A percentile compares a stretch with the other conserved stretches of the same genome.
Evolutionary conservation across 2,113 vertebrate species (phyloP).

Genomic region (Egretta garzetta): DNA sequence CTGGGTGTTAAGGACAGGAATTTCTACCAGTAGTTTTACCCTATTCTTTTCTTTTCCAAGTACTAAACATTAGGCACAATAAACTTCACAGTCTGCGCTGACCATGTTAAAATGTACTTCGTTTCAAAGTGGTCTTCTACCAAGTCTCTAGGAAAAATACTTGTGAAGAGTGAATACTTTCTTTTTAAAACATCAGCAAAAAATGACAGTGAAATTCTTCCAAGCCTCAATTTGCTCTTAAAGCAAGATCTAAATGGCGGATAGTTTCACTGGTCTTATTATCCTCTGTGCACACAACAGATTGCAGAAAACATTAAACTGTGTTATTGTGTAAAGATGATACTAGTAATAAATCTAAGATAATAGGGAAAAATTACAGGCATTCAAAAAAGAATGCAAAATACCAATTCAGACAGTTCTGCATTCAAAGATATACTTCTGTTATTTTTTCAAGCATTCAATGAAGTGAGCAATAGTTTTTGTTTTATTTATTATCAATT

Average conservation of each 20-base stretch:
- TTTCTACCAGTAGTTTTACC: neutral
- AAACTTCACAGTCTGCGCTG: neutral
- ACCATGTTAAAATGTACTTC: neutral
- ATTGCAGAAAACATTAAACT: neutral
- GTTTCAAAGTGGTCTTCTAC: neutral
- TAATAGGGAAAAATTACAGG: neutral
- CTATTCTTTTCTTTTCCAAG: neutral
- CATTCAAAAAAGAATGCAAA: neutral
- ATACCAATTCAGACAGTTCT: neutral
- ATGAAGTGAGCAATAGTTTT: neutral
- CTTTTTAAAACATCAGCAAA: neutral
- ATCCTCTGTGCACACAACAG: neutral
- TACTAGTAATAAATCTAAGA: neutral
- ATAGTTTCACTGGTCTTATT: neutral
- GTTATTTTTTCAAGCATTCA: neutral
- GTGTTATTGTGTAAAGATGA: neutral
- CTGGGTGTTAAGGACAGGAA: neutral
- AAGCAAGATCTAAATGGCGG: neutral
- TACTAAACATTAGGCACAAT: neutral
- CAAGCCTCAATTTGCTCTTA: neutral
- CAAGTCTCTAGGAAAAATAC: neutral
- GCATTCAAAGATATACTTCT: neutral
- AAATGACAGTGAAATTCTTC: neutral
- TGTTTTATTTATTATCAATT: slow-evolving; percentile 44
- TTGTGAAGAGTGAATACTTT: neutral